These are phyloP conservation scores for Enteromius paludinosus DNA, from an alignment of 2,797 vertebrate species.

Conservation along the genomic window DNA sequence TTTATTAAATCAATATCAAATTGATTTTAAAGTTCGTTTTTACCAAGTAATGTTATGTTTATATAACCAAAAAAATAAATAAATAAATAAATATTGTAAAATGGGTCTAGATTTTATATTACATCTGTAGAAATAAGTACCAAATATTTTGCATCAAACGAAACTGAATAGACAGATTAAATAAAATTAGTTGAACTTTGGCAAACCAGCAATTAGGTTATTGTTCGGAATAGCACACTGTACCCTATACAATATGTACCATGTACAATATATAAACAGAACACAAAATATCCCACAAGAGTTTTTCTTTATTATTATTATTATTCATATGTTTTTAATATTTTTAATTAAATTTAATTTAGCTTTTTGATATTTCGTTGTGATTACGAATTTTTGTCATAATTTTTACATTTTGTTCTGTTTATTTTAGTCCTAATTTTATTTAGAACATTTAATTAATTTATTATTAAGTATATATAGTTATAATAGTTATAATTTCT, in stretches of 20 bases:
- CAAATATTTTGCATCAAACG: background rate
- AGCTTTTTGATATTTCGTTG: background rate
- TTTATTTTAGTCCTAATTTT: background rate
- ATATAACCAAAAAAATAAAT: too few relatives aligned
- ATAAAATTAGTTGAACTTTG: background rate
- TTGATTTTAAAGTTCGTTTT: too few relatives aligned
- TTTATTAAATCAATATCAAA: too few relatives aligned
- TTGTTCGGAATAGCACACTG: background rate
- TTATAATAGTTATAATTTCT: background rate
- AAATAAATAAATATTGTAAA: background rate
- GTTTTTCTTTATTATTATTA: background rate
- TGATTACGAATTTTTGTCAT: background rate
- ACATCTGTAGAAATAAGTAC: background rate
- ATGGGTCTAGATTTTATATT: background rate
- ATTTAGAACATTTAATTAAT: background rate
- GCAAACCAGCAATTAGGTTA: background rate
- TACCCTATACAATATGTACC: background rate
- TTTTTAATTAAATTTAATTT: background rate
- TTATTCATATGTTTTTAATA: background rate
- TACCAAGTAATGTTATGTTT: too few relatives aligned
- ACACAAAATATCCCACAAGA: background rate
- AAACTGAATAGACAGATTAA: background rate
- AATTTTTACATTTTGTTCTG: background rate
- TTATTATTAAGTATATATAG: too few relatives aligned
- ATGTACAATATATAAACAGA: background rate